These are phyloP conservation scores for Parascotia fuliginaria DNA, from an alignment of 2,888 invertebrate species.

Conservation along the genomic window DNA sequence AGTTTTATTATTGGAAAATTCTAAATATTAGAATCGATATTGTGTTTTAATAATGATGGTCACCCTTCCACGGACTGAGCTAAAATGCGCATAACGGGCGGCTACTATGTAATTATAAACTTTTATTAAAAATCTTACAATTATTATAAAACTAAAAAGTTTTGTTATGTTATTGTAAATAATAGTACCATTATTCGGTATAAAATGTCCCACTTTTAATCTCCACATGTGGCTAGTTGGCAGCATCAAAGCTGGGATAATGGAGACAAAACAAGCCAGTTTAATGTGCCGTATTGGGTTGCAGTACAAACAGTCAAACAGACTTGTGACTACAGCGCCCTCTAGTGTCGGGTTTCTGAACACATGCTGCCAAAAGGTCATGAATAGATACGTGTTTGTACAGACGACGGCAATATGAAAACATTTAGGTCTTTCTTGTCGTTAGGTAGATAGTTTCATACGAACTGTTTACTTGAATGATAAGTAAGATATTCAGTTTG, in stretches of 20 bases:
- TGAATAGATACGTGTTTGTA: conserved; percentile 76
- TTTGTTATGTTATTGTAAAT: too few species aligned
- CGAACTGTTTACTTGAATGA: background rate
- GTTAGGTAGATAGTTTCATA: conserved; percentile 1
- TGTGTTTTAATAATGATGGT: too few species aligned
- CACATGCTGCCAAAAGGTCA: conserved; percentile 77
- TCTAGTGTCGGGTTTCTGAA: conserved; percentile 73
- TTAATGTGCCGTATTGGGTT: conserved; percentile 81
- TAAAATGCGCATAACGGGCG: too few species aligned
- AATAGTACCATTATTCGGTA: conserved; percentile 14
- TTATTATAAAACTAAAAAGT: too few species aligned
- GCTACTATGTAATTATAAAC: too few species aligned
- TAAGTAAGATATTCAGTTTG: background rate
- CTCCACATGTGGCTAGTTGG: conserved; percentile 69
- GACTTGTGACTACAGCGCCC: conserved; percentile 47
- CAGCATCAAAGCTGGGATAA: conserved; percentile 81
- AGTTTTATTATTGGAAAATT: too few species aligned
- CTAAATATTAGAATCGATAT: too few species aligned
- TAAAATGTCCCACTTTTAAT: conserved; percentile 38
- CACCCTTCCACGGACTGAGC: too few species aligned
- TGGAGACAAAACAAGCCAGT: conserved; percentile 81
- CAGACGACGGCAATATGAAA: conserved; percentile 55
- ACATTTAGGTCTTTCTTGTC: conserved; percentile 37
- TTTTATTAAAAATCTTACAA: too few species aligned
- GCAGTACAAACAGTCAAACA: conserved; percentile 69